Percentiles rank a stretch among this genome's conserved stretches.
Conservation (phyloP, 2,888 invertebrate species). For the Ditylenchus weischeri region DNA sequence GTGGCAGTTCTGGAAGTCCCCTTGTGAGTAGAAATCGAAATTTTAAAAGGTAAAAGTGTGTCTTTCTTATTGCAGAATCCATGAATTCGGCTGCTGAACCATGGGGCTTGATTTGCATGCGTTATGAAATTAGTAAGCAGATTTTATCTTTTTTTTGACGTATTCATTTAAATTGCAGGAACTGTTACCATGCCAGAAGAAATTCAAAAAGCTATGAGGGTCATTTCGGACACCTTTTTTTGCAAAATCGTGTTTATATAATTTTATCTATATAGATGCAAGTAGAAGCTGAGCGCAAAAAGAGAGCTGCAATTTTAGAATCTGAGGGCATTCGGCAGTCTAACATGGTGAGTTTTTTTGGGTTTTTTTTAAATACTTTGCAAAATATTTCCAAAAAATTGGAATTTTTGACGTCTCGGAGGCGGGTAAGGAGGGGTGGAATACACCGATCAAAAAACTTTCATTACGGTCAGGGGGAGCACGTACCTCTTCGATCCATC, state of each 20-base stretch:
- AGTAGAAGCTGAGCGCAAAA: slow-evolving; percentile 94
- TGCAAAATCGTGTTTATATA: too few species aligned
- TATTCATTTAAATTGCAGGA: slow-evolving; percentile 65
- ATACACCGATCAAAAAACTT: too few species aligned
- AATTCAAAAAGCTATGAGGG: slow-evolving; percentile 25
- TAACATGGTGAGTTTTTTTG: background rate
- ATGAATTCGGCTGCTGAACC: slow-evolving; percentile 96
- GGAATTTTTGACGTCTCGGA: too few species aligned
- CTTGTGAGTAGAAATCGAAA: too few species aligned
- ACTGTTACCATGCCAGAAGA: slow-evolving; percentile 77
- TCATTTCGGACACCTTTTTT: background rate
- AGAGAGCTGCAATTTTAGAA: slow-evolving; percentile 91
- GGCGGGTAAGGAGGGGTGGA: too few species aligned
- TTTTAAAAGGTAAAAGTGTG: too few species aligned
- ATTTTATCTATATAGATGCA: slow-evolving; percentile 66
- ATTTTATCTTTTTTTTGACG: slow-evolving; percentile 48
- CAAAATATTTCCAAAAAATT: background rate
- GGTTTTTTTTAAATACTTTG: too few species aligned
- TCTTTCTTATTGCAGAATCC: slow-evolving; percentile 65
- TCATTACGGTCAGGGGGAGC: too few species aligned
- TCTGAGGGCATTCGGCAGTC: slow-evolving; percentile 73
- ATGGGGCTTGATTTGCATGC: slow-evolving; percentile 93
- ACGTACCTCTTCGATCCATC: too few species aligned
- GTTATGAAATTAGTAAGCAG: slow-evolving; percentile 81
- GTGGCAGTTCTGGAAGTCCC: too few species aligned